Base-by-base conservation (phyloP, 2,888 invertebrate genomes). In the Leptinotarsa rubiginosa region DNA sequence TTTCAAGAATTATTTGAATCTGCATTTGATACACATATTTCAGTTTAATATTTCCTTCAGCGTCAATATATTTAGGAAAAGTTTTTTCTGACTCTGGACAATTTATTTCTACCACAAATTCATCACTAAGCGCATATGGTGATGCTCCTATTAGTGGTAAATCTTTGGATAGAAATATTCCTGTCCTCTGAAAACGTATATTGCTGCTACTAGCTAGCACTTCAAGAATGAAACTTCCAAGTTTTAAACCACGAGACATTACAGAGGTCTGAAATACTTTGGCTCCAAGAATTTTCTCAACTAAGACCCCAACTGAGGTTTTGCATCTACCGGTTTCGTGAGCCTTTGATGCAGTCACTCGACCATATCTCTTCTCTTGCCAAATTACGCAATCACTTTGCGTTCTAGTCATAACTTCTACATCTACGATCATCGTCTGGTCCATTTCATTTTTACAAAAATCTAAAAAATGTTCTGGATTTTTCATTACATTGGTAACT, bases 381-480 rank as follows among this genome's bases (percentile, higher is more conserved):
- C 25, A 4, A 25, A 25, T 5, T 25, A 5, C 5, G 25, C 5
- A 25, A 25, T 25, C 25, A 25, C 5, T 25, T 25, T 25, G 5
- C 25, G 25, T 52, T 52, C 18, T 52, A 18, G 52, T 52, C 1
- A 52, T 18, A 52, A 52, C 52, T 52, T 52, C 52, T 52, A 18
- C 52, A 52, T 52, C 52, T 18, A 52, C 52, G 52, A 52, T 52
- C 52, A 52, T 15, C 52, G 1, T 52, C 18, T 52, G 52, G 52
- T 52, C 52, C 18, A 52, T 52, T 52, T 52, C 18, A 52, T 5
- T 52, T 52, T 52, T 52, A 52, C 52, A 52, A 52, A 70, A 70
- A 47, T 22, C 70, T 12, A 70, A 22, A 62, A 62, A 70, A 16
- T 52, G 7, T 52, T 52, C 52, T 52, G 52, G 52, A 52, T 52